Percentiles rank a stretch among this genome's conserved stretches.
phyloP scores from a whole-genome alignment of 2,113 vertebrate species.

The Sialia sialis region DNA sequence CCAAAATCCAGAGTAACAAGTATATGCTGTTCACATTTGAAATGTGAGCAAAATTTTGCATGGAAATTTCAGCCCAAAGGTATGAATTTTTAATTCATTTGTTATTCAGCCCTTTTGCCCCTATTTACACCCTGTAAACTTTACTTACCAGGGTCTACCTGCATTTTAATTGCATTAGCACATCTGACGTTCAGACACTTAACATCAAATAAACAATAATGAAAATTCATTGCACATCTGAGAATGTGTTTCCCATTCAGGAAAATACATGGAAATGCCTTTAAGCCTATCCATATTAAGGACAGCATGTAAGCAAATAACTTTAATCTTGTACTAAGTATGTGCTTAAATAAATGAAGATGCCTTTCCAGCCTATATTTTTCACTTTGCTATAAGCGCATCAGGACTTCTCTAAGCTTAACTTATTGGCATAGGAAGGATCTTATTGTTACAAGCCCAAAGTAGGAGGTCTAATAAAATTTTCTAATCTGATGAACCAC shows the following conservation, averaged over 20 bases:
- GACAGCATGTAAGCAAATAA: constrained; percentile 51
- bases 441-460: not conserved
- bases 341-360: constrained; percentile 51
- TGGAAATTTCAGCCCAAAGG: not conserved
- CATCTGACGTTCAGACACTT: not conserved
- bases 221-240: constrained; percentile 15
- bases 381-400: not conserved
- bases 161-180: not conserved
- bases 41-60: not conserved
- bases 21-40: not conserved
- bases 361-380: constrained; percentile 15
- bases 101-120: not conserved
- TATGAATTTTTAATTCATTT: not conserved
- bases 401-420: constrained; percentile 38
- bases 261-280: constrained; percentile 46
- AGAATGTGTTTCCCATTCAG: not conserved
- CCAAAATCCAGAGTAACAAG: not conserved
- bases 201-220: constrained; percentile 24
- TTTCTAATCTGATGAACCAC: constrained; percentile 48
- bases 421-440: constrained; percentile 5
- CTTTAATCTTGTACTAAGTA: constrained; percentile 55
- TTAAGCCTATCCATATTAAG: constrained; percentile 45
- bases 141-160: not conserved
- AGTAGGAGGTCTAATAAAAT: constrained; percentile 47
- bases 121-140: not conserved